Percentiles rank a stretch among this genome's conserved stretches.
Conservation (phyloP, 2,113 vertebrate genomes). For the Protomyctophum bolini region DNA sequence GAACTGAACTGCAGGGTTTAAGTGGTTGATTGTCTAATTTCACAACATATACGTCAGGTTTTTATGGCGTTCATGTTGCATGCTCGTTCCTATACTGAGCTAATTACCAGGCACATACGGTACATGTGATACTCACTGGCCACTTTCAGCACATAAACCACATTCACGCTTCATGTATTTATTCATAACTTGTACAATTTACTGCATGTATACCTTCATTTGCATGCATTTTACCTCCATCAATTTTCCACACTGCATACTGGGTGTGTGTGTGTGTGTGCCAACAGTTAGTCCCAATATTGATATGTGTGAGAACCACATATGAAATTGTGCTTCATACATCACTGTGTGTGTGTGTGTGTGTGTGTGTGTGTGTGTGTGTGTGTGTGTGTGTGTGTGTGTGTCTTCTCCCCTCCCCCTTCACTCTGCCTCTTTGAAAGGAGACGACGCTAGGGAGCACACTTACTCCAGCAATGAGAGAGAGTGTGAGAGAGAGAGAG, state of each 20-base stretch:
- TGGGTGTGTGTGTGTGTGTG: conserved; percentile 1
- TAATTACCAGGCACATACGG: too few relatives aligned
- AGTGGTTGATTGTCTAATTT: too few relatives aligned
- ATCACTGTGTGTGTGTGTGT: not conserved
- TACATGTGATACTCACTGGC: too few relatives aligned
- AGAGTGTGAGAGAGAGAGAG: not conserved
- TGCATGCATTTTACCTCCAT: conserved; percentile 2
- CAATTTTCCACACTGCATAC: not conserved
- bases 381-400: not conserved
- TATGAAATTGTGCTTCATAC: not conserved
- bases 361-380: not conserved
- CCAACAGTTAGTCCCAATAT: too few relatives aligned
- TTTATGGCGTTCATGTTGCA: too few relatives aligned
- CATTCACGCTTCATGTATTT: conserved; percentile 31
- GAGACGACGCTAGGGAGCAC: conserved; percentile 79
- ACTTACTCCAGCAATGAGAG: conserved; percentile 74
- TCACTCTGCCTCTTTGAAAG: conserved; percentile 12
- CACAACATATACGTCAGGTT: too few relatives aligned
- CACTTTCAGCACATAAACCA: conserved; percentile 2
- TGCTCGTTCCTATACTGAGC: too few relatives aligned
- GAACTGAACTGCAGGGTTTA: too few relatives aligned
- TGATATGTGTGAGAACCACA: not conserved
- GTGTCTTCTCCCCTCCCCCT: conserved; percentile 9
- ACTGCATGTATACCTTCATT: not conserved
- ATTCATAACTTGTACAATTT: conserved; percentile 28